Base-by-base conservation (phyloP, 2,113 vertebrate genomes). In the Lasiurus borealis region DNA sequence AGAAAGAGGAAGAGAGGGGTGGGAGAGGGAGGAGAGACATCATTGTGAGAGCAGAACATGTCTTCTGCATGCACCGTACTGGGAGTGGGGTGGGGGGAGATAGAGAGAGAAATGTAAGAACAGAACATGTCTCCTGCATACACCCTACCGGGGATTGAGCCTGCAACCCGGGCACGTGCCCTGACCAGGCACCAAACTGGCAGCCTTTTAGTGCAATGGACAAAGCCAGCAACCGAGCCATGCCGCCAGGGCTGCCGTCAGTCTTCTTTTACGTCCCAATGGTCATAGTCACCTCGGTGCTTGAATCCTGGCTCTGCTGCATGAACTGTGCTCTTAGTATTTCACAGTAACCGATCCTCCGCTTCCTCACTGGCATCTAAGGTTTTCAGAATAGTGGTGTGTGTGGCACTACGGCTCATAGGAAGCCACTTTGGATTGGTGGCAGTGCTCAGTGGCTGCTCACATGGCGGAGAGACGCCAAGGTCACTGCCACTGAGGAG, bases 261-360 rank as follows among this genome's bases (percentile, higher is more conserved):
- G 14, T 77, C 59, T 90, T 88, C 64, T 80, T n/a, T 91, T 82
- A 59, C 78, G 27, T 88, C 73, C 71, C 78, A 89, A 75, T 31
- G 62, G 29, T 2, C 23, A 25, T 57, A n/a, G n/a, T 80, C 69
- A 14, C 2, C 36, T 86, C 68, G 75, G 66, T 73, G 23, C 23
- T 69, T 66, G 88, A 76, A 12, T 64, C 50, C 85, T 90, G 7
- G 6, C 57, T 64, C 68, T 92, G 5, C 62, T 77, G 4, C 57
- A 15, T 68, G 85, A 23, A 9, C 34, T 29, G 6, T 69, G 72
- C 75, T 84, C 4, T 78, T 59, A 62, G 29, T 57, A 23, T 81
- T 88, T 71, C 44, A 27, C 44, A 75, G 1, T 50, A 59, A 48
- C 66, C 12, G 90, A 0, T 15, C 82, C 15, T 54, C 48, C 34